Conservation (phyloP, 1,140 invertebrate species). For the Propsilocerus akamusi region DNA sequence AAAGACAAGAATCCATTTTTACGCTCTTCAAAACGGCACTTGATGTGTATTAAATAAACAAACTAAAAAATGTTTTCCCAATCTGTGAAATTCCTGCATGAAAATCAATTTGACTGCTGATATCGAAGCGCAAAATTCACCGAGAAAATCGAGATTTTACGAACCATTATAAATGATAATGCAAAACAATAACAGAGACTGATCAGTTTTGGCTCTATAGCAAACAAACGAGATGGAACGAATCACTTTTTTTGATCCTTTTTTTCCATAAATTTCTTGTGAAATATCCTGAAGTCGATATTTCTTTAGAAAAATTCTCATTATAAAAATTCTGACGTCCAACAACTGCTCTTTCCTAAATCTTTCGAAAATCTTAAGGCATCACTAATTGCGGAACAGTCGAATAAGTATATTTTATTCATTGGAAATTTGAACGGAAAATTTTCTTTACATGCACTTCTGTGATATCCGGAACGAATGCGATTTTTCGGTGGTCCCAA, state of each 20-base stretch:
- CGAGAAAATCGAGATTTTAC: background rate
- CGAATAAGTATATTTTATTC: background rate
- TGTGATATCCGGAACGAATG: background rate
- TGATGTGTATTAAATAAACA: too few species aligned
- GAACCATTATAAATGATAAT: background rate
- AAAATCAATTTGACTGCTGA: background rate
- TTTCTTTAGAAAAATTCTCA: too few species aligned
- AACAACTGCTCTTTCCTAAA: background rate
- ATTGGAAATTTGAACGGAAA: background rate
- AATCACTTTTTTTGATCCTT: background rate
- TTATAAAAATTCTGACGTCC: background rate
- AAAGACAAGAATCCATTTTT: too few species aligned
- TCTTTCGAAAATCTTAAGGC: background rate
- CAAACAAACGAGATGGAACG: constrained; percentile 2
- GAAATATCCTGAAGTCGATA: too few species aligned
- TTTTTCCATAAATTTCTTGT: background rate
- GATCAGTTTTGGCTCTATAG: too few species aligned
- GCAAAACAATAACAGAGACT: too few species aligned
- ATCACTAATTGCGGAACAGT: background rate
- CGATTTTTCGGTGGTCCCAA: background rate
- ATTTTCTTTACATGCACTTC: background rate
- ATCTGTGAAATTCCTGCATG: background rate
- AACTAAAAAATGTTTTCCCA: too few species aligned
- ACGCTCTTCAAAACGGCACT: too few species aligned
- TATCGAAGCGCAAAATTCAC: background rate